phyloP scores from a whole-genome alignment of 2,888 invertebrate species.

The Girardia tigrina region DNA sequence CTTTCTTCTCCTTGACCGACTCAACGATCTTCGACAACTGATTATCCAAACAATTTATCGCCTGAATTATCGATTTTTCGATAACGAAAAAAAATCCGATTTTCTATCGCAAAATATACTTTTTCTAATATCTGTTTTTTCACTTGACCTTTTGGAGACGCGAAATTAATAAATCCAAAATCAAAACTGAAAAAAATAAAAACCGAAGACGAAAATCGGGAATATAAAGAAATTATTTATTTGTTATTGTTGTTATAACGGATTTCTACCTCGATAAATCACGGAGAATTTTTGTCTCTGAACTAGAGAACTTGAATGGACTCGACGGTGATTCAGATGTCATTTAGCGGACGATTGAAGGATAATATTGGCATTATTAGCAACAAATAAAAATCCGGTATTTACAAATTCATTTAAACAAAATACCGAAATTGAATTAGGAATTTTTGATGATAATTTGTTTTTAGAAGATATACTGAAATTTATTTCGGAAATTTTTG shows the following conservation, averaged over 20 bases:
- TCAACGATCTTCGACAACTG: slow-evolving; percentile 25
- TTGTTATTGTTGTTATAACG: too few species aligned
- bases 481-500: too few species aligned
- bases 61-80: too few species aligned
- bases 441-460: too few species aligned
- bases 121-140: slow-evolving; percentile 30
- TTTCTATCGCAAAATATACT: slow-evolving; percentile 1
- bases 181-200: slow-evolving; percentile 33
- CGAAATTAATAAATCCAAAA: slow-evolving; percentile 37
- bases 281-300: not conserved
- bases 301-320: not conserved
- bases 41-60: slow-evolving; percentile 34
- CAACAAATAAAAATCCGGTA: not conserved
- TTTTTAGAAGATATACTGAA: too few species aligned
- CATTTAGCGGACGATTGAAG: not conserved
- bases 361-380: not conserved
- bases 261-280: not conserved
- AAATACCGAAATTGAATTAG: too few species aligned
- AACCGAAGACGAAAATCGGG: too few species aligned
- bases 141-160: slow-evolving; percentile 24
- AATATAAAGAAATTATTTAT: too few species aligned
- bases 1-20: slow-evolving; percentile 21
- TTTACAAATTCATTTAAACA: not conserved
- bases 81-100: not conserved
- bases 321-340: not conserved